Base-by-base conservation (phyloP, 1,140 invertebrate species). In the Lordiphosa mommai region DNA sequence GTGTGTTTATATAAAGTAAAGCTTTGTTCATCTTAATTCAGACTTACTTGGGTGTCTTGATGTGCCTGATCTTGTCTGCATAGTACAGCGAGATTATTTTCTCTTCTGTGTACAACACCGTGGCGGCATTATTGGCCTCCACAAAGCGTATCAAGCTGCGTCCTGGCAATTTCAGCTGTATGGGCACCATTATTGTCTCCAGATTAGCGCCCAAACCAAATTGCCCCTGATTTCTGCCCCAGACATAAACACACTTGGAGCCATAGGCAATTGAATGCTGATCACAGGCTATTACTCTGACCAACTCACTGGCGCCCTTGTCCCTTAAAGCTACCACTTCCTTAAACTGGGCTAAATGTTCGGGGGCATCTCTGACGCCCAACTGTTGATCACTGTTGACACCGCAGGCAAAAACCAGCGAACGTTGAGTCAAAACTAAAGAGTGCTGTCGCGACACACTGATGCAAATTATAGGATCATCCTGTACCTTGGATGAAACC, bases 171-270 rank as follows among this genome's bases (percentile, higher is more conserved):
- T 82, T 80, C 29, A 88, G 68, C 64, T 87, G 43, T 65, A 82
- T 88, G 29, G 90, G 90, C 9, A 69, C 32, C 13, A 33, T 14
- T 13, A 88, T 68, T 1, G 34, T 61, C 13, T 72, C 60, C 5
- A 57, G 67, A 47, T 67, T 70, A 3, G 44, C 13, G 51, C 53
- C 61, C 5, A 84, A 89, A 66, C 94, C 93, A 43, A 95, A 89
- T 88, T 95, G 94, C 16, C 94, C 94, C 53, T 91, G 92, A 90
- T 95, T 94, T 4, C 93, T 89, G 23, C 94, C 94, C 91, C 92
- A 94, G 1, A 94, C 16, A 77, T 72, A 74, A 20, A 94, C 74
- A 44, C 86, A 86, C 44, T 89, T 87, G 10, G 72, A 55, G 17
- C 90, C 91, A 88, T 92, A 94, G 2, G 94, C 90, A 5, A 94